Evolutionary conservation across 2,113 vertebrate genomes (phyloP).

Genomic region (Naja naja): DNA sequence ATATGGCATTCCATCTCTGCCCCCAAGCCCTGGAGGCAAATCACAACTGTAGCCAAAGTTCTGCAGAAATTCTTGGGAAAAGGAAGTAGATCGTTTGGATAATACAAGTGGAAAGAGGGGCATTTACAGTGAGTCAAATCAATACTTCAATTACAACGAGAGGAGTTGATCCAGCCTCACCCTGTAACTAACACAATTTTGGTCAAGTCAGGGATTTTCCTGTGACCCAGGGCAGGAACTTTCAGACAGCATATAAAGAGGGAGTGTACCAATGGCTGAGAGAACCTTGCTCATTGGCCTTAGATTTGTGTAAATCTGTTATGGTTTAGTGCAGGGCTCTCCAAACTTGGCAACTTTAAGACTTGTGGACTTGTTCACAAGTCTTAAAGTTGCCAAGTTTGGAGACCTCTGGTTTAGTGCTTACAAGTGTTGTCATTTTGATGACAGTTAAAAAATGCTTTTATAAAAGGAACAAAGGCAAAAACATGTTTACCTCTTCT

Average conservation of each 20-base stretch:
- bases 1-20: background rate
- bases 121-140: background rate
- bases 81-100: background rate
- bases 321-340: background rate
- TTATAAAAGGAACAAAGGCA: background rate
- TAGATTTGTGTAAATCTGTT: background rate
- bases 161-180: background rate
- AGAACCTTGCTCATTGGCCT: background rate
- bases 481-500: conserved; percentile 70
- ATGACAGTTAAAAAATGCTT: background rate
- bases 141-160: background rate
- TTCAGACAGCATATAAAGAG: background rate
- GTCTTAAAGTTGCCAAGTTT: no score
- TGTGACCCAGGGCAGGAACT: background rate
- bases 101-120: background rate
- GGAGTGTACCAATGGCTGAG: background rate
- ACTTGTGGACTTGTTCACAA: no score
- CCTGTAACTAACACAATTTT: background rate
- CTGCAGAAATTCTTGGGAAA: background rate
- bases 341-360: no score
- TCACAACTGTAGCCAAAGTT: background rate
- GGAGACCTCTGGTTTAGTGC: background rate
- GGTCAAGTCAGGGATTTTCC: background rate
- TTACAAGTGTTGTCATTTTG: background rate
- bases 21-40: background rate